These are phyloP conservation scores for Luperina testacea DNA, from an alignment of 2,888 invertebrate genomes.

Conservation along the genomic window DNA sequence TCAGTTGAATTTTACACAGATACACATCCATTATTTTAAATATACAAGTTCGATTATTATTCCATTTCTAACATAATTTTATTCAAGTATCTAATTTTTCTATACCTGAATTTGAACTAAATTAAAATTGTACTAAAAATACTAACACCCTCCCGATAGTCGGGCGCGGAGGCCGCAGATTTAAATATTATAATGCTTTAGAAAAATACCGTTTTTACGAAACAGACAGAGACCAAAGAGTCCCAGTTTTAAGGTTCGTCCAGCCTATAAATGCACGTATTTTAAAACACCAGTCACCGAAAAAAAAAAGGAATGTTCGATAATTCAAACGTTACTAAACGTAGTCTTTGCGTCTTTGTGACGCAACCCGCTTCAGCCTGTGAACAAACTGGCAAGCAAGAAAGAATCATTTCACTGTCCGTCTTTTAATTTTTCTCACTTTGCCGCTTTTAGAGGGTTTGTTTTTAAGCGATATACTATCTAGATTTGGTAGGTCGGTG, in stretches of 20 bases:
- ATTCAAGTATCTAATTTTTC: constrained; percentile 76
- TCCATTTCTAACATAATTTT: constrained; percentile 68
- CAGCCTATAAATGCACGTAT: constrained; percentile 80
- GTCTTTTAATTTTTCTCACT: constrained; percentile 82
- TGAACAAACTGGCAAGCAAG: constrained; percentile 86
- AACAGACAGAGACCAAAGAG: constrained; percentile 62
- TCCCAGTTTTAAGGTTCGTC: constrained; percentile 62
- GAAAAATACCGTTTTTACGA: constrained; percentile 75
- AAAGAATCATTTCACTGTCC: constrained; percentile 88
- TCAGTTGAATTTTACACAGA: constrained; percentile 76
- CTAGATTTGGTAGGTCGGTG: constrained; percentile 80
- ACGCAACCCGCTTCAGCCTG: constrained; percentile 77
- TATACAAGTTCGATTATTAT: constrained; percentile 76
- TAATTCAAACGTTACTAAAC: constrained; percentile 57
- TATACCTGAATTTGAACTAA: constrained; percentile 84
- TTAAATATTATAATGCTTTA: constrained; percentile 72
- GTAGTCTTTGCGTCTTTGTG: constrained; percentile 63
- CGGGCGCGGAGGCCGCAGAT: constrained; percentile 71
- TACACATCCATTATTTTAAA: constrained; percentile 77
- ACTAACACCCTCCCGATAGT: constrained; percentile 75
- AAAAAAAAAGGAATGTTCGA: constrained; percentile 78
- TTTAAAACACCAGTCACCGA: constrained; percentile 80
- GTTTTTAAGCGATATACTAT: constrained; percentile 81
- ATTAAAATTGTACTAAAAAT: constrained; percentile 87
- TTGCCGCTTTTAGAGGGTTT: constrained; percentile 79